These are phyloP conservation scores for Poecilia picta DNA, from an alignment of 2,797 vertebrate species.

Conservation along the genomic window DNA sequence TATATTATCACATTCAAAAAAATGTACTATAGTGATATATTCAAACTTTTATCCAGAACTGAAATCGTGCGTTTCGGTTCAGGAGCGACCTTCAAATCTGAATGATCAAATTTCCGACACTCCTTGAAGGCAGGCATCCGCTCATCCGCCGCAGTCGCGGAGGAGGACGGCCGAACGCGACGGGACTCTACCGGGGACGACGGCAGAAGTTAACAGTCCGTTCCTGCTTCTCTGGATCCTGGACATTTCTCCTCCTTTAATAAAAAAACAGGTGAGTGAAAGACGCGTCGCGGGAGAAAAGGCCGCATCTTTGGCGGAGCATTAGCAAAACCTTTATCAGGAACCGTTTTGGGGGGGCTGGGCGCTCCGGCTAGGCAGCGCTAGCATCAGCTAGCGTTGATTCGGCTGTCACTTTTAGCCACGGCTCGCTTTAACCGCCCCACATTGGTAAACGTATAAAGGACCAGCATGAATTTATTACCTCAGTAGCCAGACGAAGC, in stretches of 20 bases:
- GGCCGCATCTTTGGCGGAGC: conserved; percentile 16
- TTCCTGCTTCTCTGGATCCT: neutral
- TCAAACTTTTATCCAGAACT: neutral
- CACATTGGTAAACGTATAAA: neutral
- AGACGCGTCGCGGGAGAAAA: neutral
- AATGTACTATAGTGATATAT: neutral
- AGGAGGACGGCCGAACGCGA: conserved; percentile 10
- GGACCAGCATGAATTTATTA: neutral
- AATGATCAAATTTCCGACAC: conserved; percentile 33
- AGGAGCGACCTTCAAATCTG: no score
- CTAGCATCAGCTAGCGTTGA: conserved; percentile 48
- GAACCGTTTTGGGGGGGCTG: conserved; percentile 36
- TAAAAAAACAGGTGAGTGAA: conserved; percentile 53
- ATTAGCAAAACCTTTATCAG: neutral
- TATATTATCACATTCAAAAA: neutral
- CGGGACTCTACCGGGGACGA: conserved; percentile 7
- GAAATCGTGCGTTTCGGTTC: neutral
- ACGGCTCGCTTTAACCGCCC: neutral
- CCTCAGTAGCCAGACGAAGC: neutral
- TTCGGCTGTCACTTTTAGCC: conserved; percentile 1
- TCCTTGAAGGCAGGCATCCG: conserved; percentile 35
- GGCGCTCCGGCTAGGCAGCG: conserved; percentile 46
- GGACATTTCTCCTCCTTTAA: neutral
- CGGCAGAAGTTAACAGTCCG: conserved; percentile 33
- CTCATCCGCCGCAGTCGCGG: conserved; percentile 26